A percentile compares a stretch with the other conserved stretches of the same genome.
Evolutionary conservation across 2,113 vertebrate genomes (phyloP).

Genomic region (Rutilus rutilus): DNA sequence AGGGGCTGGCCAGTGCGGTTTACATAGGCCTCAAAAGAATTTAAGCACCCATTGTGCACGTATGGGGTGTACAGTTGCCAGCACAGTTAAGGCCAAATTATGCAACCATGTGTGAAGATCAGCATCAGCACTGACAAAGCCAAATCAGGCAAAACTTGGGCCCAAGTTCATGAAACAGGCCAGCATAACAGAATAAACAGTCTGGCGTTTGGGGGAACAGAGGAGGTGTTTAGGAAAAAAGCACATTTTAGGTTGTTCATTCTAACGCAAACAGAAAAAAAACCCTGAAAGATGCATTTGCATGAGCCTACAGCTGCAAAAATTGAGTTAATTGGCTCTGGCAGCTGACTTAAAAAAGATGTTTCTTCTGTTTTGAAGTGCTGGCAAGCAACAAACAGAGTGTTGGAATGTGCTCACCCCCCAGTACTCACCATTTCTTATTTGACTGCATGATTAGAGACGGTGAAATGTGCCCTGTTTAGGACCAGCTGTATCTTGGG

Average conservation of each 20-base stretch:
- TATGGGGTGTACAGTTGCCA: conserved; percentile 33
- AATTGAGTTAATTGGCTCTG: neutral
- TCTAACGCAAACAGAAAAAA: conserved; percentile 1
- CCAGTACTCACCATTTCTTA: conserved; percentile 18
- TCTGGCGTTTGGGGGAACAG: neutral
- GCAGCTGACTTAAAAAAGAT: neutral
- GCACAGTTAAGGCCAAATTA: conserved; percentile 26
- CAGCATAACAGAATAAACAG: neutral
- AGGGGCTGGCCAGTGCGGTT: conserved; percentile 48
- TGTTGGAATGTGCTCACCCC: neutral
- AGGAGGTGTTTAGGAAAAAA: neutral
- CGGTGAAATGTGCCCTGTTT: neutral
- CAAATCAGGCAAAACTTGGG: conserved; percentile 27
- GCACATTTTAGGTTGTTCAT: neutral
- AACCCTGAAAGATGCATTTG: neutral
- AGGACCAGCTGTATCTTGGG: neutral
- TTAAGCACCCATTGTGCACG: conserved; percentile 55
- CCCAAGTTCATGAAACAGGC: neutral
- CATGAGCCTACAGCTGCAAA: neutral
- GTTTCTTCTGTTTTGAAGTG: neutral
- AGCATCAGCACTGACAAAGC: conserved; percentile 39
- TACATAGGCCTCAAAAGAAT: conserved; percentile 46
- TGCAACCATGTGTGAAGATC: conserved; percentile 40
- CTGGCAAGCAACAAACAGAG: conserved; percentile 7
- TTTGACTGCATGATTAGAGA: conserved; percentile 29